Conservation (phyloP, 2,113 vertebrate species). For the Zeus faber region DNA sequence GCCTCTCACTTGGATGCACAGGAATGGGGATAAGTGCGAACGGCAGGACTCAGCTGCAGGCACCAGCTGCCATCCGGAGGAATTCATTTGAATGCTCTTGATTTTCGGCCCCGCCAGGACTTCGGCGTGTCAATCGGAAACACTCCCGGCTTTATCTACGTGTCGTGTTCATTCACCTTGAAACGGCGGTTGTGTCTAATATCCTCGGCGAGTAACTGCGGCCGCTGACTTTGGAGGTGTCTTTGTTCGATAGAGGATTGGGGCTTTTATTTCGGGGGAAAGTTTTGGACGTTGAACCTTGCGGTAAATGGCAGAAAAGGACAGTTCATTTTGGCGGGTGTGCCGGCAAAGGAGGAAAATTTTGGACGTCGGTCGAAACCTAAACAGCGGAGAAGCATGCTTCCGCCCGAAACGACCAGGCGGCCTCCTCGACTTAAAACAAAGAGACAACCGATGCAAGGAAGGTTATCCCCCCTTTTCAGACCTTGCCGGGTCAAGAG, state of each 20-base stretch:
- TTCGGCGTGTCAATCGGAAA: conserved; percentile 41
- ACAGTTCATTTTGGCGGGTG: too few relatives aligned
- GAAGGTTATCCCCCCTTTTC: conserved; percentile 39
- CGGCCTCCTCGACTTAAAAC: neutral
- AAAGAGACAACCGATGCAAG: conserved; percentile 16
- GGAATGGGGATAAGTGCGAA: conserved; percentile 15
- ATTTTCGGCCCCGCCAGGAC: conserved; percentile 44
- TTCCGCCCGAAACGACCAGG: conserved; percentile 7
- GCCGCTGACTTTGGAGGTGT: conserved; percentile 10
- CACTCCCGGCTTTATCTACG: conserved; percentile 32
- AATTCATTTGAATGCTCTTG: conserved; percentile 57
- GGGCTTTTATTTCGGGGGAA: too few relatives aligned
- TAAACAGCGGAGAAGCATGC: too few relatives aligned
- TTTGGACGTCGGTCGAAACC: too few relatives aligned
- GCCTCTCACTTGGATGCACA: conserved; percentile 42
- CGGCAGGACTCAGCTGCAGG: conserved; percentile 56
- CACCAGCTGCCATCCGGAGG: conserved; percentile 56
- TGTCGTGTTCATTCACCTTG: conserved; percentile 50
- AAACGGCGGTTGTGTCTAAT: conserved; percentile 44
- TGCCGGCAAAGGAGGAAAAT: too few relatives aligned
- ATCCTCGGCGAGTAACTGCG: conserved; percentile 20
- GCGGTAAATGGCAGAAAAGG: too few relatives aligned
- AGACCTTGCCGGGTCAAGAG: conserved; percentile 2
- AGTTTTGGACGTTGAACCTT: conserved; percentile 9
- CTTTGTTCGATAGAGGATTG: conserved; percentile 19